Conservation (phyloP, 1,140 invertebrate genomes). For the Scaptodrosophila lebanonensis region DNA sequence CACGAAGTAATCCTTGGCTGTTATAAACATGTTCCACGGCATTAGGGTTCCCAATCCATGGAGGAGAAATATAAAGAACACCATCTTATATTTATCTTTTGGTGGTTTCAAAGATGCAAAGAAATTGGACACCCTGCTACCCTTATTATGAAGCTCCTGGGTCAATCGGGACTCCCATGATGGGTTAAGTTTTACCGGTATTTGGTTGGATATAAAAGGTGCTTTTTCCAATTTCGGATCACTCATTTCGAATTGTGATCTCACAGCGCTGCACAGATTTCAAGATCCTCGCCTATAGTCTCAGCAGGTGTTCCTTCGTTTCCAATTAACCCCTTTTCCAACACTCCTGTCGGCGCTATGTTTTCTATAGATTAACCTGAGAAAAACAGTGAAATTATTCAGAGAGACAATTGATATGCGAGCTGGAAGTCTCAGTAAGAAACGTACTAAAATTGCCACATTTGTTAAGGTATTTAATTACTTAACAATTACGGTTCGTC, state of each 20-base stretch:
- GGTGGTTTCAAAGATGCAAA: constrained; percentile 81
- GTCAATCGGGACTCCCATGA: constrained; percentile 54
- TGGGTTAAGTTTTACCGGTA: constrained; percentile 48
- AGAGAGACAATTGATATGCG: too few species aligned
- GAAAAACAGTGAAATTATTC: too few species aligned
- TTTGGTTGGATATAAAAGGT: constrained; percentile 38
- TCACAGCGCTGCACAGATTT: too few species aligned
- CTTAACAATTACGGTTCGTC: too few species aligned
- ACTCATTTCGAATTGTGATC: constrained; percentile 30
- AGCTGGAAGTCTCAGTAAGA: too few species aligned
- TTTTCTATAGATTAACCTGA: too few species aligned
- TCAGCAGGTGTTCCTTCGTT: too few species aligned
- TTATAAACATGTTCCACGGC: constrained; percentile 99
- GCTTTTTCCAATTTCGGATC: constrained; percentile 26
- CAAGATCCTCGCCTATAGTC: too few species aligned
- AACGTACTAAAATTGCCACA: too few species aligned
- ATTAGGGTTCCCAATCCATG: constrained; percentile 97
- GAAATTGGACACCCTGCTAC: constrained; percentile 31
- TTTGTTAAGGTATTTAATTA: too few species aligned
- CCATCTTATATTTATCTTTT: constrained; percentile 87
- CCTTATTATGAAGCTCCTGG: constrained; percentile 17
- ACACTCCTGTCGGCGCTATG: too few species aligned
- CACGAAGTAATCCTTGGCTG: constrained; percentile 95
- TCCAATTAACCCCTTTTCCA: too few species aligned
- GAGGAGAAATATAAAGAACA: constrained; percentile 93